Evolutionary conservation across 2,113 vertebrate genomes (phyloP), one percentile per base, ranked within the genome.

Genomic region (Pristiophorus japonicus): DNA sequence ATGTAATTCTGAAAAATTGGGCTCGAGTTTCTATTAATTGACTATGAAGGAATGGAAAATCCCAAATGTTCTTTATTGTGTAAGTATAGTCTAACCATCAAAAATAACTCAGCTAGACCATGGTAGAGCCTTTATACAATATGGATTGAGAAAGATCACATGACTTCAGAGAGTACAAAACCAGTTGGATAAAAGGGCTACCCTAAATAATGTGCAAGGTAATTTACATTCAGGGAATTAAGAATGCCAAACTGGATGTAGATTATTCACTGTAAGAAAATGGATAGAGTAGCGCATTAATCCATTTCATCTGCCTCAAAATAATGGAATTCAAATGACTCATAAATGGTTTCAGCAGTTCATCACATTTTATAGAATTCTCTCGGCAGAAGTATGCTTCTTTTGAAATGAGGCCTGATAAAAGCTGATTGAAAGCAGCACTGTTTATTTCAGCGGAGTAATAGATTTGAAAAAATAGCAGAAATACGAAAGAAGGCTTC

Each of bases 311-410:
- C 27, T 27, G 27, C 85, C 51, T 88, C 85, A 55, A 59, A 88
- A 88, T 88, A 88, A 88, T 88, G 47, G 47, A 88, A 51, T 59
- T 88, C 85, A 88, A 88, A 88, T 88, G 85, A 55, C 85, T 88
- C 85, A 59, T 27, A 87, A 88, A 51, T 55, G 30, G 51, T 88
- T 88, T 55, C 47, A 88, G 51, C 55, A 11, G 47, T 87, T 24
- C 42, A 73, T 87, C 84, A 47, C 45, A 51, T 87, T 24, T 87
- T 22, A 55, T 34, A 88, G 85, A 88, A 55, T 88, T 88, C 47
- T n/a, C 85, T 12, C 2, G 10, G 47, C 27, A 42, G 51, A 55
- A 30, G 47, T 10, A 87, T 14, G 47, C 47, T 55, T 8, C 84
- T 87, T 87, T 55, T 84, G 42, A 85, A 85, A 47, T 85, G 12